Conservation (phyloP, 1,140 invertebrate genomes). For the Mylabris phalerata region DNA sequence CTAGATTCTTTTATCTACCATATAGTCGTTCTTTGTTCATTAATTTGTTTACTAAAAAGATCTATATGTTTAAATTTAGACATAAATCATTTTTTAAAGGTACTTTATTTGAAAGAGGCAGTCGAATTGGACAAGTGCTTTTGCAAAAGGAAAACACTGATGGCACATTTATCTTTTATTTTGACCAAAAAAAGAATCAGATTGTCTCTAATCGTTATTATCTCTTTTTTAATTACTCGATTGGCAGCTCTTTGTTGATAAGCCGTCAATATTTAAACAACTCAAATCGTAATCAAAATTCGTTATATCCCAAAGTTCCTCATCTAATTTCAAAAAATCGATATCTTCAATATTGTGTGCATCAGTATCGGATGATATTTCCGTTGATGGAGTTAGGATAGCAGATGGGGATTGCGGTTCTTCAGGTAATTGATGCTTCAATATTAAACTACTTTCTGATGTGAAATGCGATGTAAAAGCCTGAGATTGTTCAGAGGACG, state of each 20-base stretch:
- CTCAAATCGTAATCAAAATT: constrained; percentile 40
- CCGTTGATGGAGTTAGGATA: constrained; percentile 48
- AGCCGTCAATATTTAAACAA: constrained; percentile 32
- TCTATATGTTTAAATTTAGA: constrained; percentile 9
- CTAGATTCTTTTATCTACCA: constrained; percentile 18
- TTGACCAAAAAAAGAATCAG: background rate
- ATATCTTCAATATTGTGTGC: constrained; percentile 28
- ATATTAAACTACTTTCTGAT: constrained; percentile 46
- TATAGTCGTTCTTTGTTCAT: background rate
- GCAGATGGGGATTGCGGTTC: constrained; percentile 49
- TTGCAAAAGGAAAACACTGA: constrained; percentile 19
- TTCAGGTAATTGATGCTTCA: constrained; percentile 29
- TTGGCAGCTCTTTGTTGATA: constrained; percentile 27
- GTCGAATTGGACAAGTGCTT: constrained; percentile 31
- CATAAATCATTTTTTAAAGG: constrained; percentile 18
- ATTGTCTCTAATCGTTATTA: background rate
- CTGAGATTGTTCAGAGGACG: constrained; percentile 34
- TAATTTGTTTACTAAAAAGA: constrained; percentile 4
- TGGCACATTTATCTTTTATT: constrained; percentile 17
- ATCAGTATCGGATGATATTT: constrained; percentile 30
- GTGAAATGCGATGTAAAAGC: constrained; percentile 53
- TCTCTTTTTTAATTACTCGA: constrained; percentile 7
- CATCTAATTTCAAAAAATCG: constrained; percentile 34
- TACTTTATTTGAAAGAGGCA: constrained; percentile 27
- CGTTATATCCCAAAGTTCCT: constrained; percentile 37